These are phyloP conservation scores for Drosophila sp. DNA, from an alignment of 1,140 invertebrate species.

Conservation along the genomic window DNA sequence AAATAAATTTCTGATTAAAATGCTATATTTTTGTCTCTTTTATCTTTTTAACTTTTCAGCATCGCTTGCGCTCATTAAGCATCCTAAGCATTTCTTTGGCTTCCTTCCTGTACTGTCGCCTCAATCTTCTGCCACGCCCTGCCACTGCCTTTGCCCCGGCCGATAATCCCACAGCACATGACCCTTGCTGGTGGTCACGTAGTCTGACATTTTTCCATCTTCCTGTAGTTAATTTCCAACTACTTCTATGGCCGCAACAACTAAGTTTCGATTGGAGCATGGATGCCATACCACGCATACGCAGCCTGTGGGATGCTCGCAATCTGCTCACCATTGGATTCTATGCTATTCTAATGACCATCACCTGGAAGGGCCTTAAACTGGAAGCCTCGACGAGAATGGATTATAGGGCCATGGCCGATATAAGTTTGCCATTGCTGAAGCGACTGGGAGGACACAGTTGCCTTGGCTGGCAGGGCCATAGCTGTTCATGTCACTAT, in stretches of 20 bases:
- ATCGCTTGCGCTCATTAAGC: constrained; percentile 86
- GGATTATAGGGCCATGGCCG: constrained; percentile 50
- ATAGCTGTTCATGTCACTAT: constrained; percentile 45
- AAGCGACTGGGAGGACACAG: constrained; percentile 47
- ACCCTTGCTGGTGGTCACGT: constrained; percentile 87
- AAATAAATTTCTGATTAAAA: too few species aligned
- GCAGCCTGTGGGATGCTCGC: constrained; percentile 88
- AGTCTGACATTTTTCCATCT: constrained; percentile 93
- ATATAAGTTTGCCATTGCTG: constrained; percentile 52
- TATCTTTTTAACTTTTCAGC: constrained; percentile 84
- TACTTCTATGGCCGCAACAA: constrained; percentile 91
- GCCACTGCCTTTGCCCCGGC: constrained; percentile 91
- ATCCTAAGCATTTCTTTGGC: constrained; percentile 85
- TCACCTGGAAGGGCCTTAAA: constrained; percentile 72
- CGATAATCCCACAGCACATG: constrained; percentile 94
- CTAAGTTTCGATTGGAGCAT: constrained; percentile 98
- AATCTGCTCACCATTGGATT: constrained; percentile 89
- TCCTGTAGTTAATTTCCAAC: constrained; percentile 92
- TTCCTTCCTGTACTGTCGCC: constrained; percentile 86
- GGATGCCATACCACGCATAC: constrained; percentile 93
- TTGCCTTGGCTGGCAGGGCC: constrained; percentile 50
- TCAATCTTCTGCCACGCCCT: constrained; percentile 86
- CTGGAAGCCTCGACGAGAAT: constrained; percentile 9
- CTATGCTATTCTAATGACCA: constrained; percentile 85
- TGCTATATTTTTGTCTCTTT: background rate